Conservation (phyloP, 2,113 vertebrate species). For the Holacanthus passer region DNA sequence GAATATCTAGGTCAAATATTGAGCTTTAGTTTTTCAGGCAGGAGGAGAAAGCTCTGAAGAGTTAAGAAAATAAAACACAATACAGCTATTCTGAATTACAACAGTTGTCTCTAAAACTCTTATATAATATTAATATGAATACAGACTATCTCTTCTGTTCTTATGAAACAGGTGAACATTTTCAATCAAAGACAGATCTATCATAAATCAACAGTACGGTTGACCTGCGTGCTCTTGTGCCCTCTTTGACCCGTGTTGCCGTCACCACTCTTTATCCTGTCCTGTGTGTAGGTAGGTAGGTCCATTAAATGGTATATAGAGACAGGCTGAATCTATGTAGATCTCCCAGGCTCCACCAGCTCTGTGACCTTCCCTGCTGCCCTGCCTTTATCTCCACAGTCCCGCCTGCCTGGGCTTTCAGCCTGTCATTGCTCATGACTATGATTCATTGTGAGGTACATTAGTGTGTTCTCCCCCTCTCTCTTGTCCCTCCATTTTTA, state of each 20-base stretch:
- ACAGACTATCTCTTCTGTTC: background rate
- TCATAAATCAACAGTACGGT: constrained; percentile 11
- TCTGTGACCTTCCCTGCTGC: constrained; percentile 28
- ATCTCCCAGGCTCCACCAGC: background rate
- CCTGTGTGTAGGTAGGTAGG: constrained; percentile 6
- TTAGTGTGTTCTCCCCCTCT: background rate
- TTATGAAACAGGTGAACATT: background rate
- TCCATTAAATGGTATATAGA: constrained; percentile 4
- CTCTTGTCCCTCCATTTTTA: background rate
- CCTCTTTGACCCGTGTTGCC: background rate
- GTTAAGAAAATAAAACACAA: background rate
- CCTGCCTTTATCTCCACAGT: constrained; percentile 13
- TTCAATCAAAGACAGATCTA: background rate
- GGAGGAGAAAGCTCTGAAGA: background rate
- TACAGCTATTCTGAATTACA: too few relatives aligned
- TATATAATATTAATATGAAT: background rate
- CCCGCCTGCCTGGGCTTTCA: constrained; percentile 15
- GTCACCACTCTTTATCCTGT: background rate
- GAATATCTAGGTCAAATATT: background rate
- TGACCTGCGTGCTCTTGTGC: background rate
- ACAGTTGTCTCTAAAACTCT: background rate
- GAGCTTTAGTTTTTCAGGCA: background rate
- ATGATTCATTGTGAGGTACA: constrained; percentile 46
- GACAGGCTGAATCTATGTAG: background rate
- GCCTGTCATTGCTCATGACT: constrained; percentile 40